These are phyloP conservation scores for Zelleria hepariella DNA, from an alignment of 2,888 invertebrate genomes.

Conservation along the genomic window DNA sequence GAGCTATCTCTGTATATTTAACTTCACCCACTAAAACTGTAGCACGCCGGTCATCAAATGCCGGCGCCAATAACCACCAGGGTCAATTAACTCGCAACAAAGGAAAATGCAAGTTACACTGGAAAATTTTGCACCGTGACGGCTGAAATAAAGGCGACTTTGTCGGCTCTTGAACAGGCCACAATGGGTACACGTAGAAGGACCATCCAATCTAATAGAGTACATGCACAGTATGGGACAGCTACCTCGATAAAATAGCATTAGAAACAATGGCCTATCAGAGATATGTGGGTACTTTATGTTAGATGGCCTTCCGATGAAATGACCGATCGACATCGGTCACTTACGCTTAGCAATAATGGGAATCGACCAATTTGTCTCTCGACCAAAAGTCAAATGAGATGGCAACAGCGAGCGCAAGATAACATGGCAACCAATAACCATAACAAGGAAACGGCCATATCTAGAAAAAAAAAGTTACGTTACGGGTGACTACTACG, in stretches of 20 bases:
- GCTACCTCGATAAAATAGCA: not conserved
- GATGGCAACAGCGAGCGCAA: too few species aligned
- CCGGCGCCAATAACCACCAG: not conserved
- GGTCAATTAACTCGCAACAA: not conserved
- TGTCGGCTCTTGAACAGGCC: not conserved
- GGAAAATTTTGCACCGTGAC: not conserved
- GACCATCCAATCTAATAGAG: not conserved
- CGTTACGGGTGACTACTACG: too few species aligned
- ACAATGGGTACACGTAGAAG: not conserved
- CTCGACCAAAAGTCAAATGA: too few species aligned
- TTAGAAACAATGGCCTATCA: too few species aligned
- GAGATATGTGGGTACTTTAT: too few species aligned
- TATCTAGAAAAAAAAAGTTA: too few species aligned
- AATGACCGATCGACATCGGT: too few species aligned
- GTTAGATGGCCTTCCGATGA: too few species aligned
- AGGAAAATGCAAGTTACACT: not conserved
- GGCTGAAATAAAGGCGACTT: constrained; percentile 1
- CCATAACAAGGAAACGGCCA: too few species aligned
- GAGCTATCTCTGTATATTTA: not conserved
- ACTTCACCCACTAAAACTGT: not conserved
- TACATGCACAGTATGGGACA: not conserved
- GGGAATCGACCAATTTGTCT: too few species aligned
- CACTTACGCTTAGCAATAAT: too few species aligned
- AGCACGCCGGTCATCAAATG: not conserved
- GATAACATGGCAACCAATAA: too few species aligned